phyloP scores from a whole-genome alignment of 2,888 invertebrate genomes.

The Cyclophora albipunctata region DNA sequence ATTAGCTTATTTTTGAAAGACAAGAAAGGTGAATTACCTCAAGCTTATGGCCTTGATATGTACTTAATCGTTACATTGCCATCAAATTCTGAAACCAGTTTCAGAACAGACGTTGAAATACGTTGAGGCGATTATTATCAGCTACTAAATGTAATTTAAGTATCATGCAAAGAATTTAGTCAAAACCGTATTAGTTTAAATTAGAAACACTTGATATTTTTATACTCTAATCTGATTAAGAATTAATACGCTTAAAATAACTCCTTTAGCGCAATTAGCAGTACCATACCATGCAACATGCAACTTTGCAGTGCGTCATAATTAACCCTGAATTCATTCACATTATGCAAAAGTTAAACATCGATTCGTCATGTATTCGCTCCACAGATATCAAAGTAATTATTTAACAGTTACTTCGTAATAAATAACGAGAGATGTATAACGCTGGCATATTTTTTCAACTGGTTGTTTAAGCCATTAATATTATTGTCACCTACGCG shows the following conservation, averaged over 20 bases:
- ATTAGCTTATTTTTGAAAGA: no score
- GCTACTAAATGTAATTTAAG: slow-evolving; percentile 2
- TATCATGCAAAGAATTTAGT: no score
- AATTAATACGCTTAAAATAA: no score
- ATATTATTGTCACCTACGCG: slow-evolving; percentile 28
- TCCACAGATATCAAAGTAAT: slow-evolving; percentile 17
- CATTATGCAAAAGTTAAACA: slow-evolving; percentile 2
- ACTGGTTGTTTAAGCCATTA: slow-evolving; percentile 26
- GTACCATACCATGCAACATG: no score
- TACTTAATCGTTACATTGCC: neutral
- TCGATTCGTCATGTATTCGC: slow-evolving; percentile 8
- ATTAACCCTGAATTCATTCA: no score
- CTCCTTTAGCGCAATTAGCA: no score
- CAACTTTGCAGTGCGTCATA: no score
- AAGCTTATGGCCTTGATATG: slow-evolving; percentile 12
- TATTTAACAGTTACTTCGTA: slow-evolving; percentile 26
- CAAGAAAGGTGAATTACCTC: slow-evolving; percentile 19
- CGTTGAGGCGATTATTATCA: neutral
- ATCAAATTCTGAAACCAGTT: no score
- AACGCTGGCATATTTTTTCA: slow-evolving; percentile 19
- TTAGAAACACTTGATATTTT: no score
- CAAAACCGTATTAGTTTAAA: no score
- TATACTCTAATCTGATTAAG: no score
- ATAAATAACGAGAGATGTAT: slow-evolving; percentile 23
- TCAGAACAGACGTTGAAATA: neutral